Evolutionary conservation across 2,113 vertebrate genomes (phyloP).

Genomic region (Atherinomorus stipes): DNA sequence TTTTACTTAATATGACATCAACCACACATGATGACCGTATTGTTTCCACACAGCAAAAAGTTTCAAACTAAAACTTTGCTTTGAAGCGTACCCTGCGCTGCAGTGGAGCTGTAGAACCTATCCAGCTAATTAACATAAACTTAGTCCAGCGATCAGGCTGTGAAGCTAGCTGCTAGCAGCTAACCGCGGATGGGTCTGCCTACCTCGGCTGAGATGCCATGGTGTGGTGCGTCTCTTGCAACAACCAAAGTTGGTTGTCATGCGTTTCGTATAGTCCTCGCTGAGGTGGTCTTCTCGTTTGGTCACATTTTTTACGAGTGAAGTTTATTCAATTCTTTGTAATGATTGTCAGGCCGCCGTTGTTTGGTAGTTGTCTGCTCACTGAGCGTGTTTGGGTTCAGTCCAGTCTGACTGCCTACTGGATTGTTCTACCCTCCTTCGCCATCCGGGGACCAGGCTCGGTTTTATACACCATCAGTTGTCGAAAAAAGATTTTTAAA

Average conservation of each 20-base stretch:
- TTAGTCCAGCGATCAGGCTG: not conserved
- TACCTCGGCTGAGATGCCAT: constrained; percentile 85
- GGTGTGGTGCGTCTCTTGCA: constrained; percentile 68
- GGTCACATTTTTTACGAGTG: constrained; percentile 71
- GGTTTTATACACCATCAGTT: constrained; percentile 34
- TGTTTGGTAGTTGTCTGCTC: constrained; percentile 60
- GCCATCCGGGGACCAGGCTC: constrained; percentile 53
- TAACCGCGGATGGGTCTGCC: constrained; percentile 52
- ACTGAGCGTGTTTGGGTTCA: constrained; percentile 45
- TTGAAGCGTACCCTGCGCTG: not conserved
- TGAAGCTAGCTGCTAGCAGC: constrained; percentile 57
- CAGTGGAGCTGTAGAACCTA: not conserved
- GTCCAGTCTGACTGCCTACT: constrained; percentile 44
- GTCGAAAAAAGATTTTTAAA: not conserved
- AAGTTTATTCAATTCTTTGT: constrained; percentile 8
- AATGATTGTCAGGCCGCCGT: constrained; percentile 42
- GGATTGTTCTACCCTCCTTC: constrained; percentile 69
- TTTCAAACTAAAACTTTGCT: constrained; percentile 11
- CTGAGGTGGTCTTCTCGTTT: constrained; percentile 21
- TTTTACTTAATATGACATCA: constrained; percentile 1
- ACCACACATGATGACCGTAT: not conserved
- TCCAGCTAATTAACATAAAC: not conserved
- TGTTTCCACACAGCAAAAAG: not conserved
- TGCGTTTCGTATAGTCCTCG: constrained; percentile 63
- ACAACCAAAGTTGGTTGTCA: constrained; percentile 74